phyloP scores from a whole-genome alignment of 1,140 invertebrate species.

The Orius insidiosus region DNA sequence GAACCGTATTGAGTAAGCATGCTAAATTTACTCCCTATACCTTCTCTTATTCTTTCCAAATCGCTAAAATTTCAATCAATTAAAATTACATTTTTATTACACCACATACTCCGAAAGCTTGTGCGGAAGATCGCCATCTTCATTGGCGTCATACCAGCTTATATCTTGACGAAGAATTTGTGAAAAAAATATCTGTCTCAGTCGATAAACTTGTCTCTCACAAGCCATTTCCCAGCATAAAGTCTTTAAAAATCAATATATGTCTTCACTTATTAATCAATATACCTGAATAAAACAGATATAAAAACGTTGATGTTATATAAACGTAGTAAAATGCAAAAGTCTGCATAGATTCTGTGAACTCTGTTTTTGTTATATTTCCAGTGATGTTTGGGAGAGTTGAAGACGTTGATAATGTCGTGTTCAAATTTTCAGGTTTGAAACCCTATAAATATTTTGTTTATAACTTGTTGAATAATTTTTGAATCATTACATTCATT shows the following conservation, averaged over 20 bases:
- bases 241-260: conserved; percentile 24
- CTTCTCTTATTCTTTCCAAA: conserved; percentile 71
- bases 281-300: too few species aligned
- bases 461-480: background rate
- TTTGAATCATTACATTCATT: background rate
- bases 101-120: conserved; percentile 59
- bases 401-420: background rate
- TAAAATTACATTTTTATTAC: too few species aligned
- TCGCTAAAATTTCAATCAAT: too few species aligned
- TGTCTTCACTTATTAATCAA: too few species aligned
- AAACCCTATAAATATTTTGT: background rate
- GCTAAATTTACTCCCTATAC: conserved; percentile 74
- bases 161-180: conserved; percentile 49
- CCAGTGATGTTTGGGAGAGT: background rate
- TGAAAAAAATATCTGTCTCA: conserved; percentile 26
- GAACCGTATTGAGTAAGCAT: conserved; percentile 55
- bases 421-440: conserved; percentile 1
- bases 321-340: conserved; percentile 23
- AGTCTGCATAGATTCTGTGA: conserved; percentile 21
- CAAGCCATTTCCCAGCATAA: conserved; percentile 27
- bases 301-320: conserved; percentile 22
- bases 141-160: conserved; percentile 65
- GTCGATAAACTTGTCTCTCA: conserved; percentile 25
- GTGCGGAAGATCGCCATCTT: conserved; percentile 63
- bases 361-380: conserved; percentile 18